Percentiles rank a stretch among this genome's conserved stretches.
Evolutionary conservation across 2,113 vertebrate genomes (phyloP).

Genomic region (Pygoscelis adeliae): DNA sequence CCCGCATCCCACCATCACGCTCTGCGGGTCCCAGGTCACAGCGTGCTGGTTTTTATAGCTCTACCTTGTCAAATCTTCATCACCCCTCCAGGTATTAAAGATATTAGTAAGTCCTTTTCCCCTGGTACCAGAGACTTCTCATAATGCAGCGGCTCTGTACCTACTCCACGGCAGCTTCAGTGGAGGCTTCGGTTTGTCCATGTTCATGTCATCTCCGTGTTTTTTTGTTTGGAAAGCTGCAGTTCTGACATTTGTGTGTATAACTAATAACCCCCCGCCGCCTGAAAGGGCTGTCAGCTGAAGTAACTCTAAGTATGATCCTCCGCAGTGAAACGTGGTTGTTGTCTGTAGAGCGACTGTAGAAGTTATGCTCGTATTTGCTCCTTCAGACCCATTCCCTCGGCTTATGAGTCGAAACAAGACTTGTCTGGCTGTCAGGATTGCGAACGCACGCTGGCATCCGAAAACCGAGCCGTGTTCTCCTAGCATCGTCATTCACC

Average conservation of each 20-base stretch:
- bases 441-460: neutral
- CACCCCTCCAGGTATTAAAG: neutral
- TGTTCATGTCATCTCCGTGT: neutral
- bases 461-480: neutral
- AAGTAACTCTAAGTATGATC: too few relatives aligned
- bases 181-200: neutral
- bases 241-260: neutral
- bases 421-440: slow-evolving; percentile 1
- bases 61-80: neutral
- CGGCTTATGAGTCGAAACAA: neutral
- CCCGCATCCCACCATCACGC: neutral
- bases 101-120: neutral
- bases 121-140: neutral
- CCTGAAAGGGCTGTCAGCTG: neutral
- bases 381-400: neutral
- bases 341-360: neutral
- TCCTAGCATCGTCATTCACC: neutral
- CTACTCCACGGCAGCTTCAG: neutral
- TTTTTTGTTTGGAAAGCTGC: neutral
- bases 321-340: neutral
- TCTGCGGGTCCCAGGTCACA: neutral
- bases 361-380: neutral
- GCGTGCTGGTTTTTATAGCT: neutral
- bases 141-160: neutral
- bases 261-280: neutral